Evolutionary conservation across 2,888 invertebrate species (phyloP).

Genomic region (Kryphioiulus occultus): DNA sequence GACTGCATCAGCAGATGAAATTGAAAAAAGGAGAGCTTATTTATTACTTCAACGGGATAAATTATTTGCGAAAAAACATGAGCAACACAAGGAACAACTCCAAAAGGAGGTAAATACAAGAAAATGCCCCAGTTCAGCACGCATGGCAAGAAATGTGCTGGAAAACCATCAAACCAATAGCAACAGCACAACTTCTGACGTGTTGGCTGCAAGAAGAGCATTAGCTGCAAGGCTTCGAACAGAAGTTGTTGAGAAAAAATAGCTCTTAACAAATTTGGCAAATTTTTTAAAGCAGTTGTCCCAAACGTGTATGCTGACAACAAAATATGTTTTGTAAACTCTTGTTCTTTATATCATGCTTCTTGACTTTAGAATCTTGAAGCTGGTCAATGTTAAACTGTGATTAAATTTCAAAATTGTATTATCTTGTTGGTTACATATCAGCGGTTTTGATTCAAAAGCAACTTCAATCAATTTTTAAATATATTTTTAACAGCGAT

Average conservation of each 20-base stretch:
- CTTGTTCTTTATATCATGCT: too few relatives aligned
- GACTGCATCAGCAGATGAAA: constrained; percentile 66
- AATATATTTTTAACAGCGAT: too few relatives aligned
- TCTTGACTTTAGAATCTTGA: too few relatives aligned
- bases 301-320: too few relatives aligned
- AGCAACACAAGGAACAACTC: constrained; percentile 68
- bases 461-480: too few relatives aligned
- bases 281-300: background rate
- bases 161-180: constrained; percentile 14
- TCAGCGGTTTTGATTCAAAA: too few relatives aligned
- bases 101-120: background rate
- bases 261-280: background rate
- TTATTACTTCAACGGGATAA: constrained; percentile 89
- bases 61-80: constrained; percentile 83
- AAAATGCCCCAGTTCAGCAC: constrained; percentile 42
- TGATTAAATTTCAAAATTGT: too few relatives aligned
- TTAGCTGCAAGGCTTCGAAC: constrained; percentile 37
- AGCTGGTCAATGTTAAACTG: too few relatives aligned
- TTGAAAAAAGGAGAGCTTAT: constrained; percentile 82
- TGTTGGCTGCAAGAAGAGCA: constrained; percentile 44
- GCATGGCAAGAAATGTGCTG: constrained; percentile 37
- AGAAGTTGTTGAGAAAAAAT: constrained; percentile 43
- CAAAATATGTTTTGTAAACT: too few relatives aligned
- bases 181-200: background rate
- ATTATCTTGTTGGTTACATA: too few relatives aligned